These are phyloP conservation scores for Parasteatoda lunata DNA, from an alignment of 2,888 invertebrate species.

Conservation along the genomic window DNA sequence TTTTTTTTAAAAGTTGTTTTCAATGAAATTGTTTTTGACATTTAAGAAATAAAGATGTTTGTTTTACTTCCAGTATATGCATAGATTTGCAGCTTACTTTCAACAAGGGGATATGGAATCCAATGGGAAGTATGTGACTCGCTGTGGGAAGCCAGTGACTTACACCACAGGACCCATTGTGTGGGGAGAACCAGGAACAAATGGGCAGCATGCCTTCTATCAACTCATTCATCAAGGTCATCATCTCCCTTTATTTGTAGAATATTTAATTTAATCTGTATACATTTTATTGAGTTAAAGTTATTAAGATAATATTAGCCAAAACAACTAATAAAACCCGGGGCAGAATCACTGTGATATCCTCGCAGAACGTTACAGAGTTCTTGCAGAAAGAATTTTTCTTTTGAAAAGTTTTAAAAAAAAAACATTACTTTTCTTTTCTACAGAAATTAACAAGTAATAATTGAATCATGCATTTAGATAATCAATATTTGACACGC, in stretches of 20 bases:
- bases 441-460: too few relatives aligned
- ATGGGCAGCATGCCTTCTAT: slow-evolving; percentile 99
- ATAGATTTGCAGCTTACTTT: slow-evolving; percentile 99
- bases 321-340: too few relatives aligned
- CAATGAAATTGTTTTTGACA: too few relatives aligned
- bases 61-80: slow-evolving; percentile 81
- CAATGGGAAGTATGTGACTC: slow-evolving; percentile 88
- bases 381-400: too few relatives aligned
- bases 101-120: slow-evolving; percentile 99
- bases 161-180: slow-evolving; percentile 85
- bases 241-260: background rate
- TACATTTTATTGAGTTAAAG: too few relatives aligned
- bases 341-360: too few relatives aligned
- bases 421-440: background rate
- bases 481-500: too few relatives aligned
- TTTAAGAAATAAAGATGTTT: background rate
- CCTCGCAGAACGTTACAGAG: too few relatives aligned
- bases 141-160: slow-evolving; percentile 75
- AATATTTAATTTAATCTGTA: too few relatives aligned
- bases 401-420: background rate
- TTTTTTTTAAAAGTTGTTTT: too few relatives aligned
- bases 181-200: slow-evolving; percentile 99
- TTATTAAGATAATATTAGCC: too few relatives aligned
- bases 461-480: too few relatives aligned
- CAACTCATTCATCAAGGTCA: slow-evolving; percentile 96